Percentiles rank a stretch among this genome's conserved stretches.
phyloP scores from a whole-genome alignment of 2,797 vertebrate species.

The Parotocinclus haroldoi region DNA sequence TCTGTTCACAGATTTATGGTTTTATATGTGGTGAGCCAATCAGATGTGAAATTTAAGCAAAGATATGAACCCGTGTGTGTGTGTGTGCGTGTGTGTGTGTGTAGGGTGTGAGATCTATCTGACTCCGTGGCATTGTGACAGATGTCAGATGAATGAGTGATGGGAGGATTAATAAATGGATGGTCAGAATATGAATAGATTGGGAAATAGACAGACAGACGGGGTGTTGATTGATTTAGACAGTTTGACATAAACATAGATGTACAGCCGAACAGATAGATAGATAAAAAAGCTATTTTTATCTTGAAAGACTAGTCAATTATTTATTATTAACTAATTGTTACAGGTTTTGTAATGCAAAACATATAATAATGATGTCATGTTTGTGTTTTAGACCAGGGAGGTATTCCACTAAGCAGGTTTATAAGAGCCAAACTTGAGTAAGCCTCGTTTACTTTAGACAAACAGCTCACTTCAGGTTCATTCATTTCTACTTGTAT shows the following conservation, averaged over 20 bases:
- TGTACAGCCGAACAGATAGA: not conserved
- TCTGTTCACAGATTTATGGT: constrained; percentile 44
- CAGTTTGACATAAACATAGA: not conserved
- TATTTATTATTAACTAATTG: too few relatives aligned
- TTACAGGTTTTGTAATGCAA: too few relatives aligned
- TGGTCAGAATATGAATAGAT: not conserved
- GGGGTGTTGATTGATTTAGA: not conserved
- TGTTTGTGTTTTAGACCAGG: too few relatives aligned
- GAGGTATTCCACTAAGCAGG: too few relatives aligned
- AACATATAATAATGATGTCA: too few relatives aligned
- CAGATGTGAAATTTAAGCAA: not conserved
- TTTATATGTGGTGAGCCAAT: not conserved
- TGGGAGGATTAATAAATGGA: not conserved
- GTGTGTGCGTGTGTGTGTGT: not conserved
- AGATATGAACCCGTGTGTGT: not conserved
- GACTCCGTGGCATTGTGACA: too few relatives aligned
- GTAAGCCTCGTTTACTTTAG: too few relatives aligned
- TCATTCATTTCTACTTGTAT: too few relatives aligned
- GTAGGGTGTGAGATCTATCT: too few relatives aligned
- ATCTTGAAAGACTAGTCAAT: not conserved
- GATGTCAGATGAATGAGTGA: not conserved
- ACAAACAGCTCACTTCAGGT: too few relatives aligned
- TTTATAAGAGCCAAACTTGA: too few relatives aligned
- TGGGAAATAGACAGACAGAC: not conserved
- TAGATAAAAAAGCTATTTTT: not conserved